phyloP scores from a whole-genome alignment of 2,888 invertebrate species.

The Peribatodes rhomboidaria region DNA sequence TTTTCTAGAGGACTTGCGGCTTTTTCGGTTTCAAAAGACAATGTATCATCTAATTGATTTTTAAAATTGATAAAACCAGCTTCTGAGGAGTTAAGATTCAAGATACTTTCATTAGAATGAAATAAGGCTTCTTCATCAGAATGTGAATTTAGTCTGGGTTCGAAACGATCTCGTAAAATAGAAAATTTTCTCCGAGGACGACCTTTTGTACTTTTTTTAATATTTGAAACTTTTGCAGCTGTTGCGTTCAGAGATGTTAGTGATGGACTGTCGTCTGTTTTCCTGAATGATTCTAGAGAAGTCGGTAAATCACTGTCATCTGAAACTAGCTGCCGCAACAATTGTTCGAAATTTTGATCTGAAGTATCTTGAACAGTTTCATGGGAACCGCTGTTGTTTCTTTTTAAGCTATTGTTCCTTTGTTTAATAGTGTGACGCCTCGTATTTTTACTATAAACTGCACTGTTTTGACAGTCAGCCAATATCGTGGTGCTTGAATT shows the following conservation, averaged over 20 bases:
- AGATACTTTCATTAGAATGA: conserved; percentile 69
- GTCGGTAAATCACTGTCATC: conserved; percentile 74
- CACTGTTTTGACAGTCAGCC: conserved; percentile 46
- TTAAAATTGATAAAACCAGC: conserved; percentile 58
- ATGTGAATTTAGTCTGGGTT: conserved; percentile 76
- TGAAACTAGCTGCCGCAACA: conserved; percentile 79
- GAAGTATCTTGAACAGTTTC: conserved; percentile 68
- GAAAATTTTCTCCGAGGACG: conserved; percentile 87
- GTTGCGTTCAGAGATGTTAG: conserved; percentile 38
- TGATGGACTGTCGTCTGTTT: conserved; percentile 63
- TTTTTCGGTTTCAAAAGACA: conserved; percentile 29
- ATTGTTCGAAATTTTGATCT: conserved; percentile 72
- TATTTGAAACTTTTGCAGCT: conserved; percentile 68
- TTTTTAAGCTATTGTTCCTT: conserved; percentile 64
- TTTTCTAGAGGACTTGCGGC: conserved; percentile 30
- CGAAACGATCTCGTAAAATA: conserved; percentile 86
- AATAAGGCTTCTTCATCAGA: conserved; percentile 82
- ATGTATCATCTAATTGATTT: conserved; percentile 60
- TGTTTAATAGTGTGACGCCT: conserved; percentile 63
- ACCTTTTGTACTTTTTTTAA: conserved; percentile 73
- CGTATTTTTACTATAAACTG: conserved; percentile 60
- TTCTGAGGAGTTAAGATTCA: conserved; percentile 61
- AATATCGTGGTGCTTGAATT: conserved; percentile 11
- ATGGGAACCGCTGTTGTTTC: conserved; percentile 63
- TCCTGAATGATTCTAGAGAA: conserved; percentile 77